A percentile compares a stretch with the other conserved stretches of the same genome.
These are phyloP conservation scores for Clarias laeviceps DNA, from an alignment of 2,797 vertebrate species.

Conservation along the genomic window DNA sequence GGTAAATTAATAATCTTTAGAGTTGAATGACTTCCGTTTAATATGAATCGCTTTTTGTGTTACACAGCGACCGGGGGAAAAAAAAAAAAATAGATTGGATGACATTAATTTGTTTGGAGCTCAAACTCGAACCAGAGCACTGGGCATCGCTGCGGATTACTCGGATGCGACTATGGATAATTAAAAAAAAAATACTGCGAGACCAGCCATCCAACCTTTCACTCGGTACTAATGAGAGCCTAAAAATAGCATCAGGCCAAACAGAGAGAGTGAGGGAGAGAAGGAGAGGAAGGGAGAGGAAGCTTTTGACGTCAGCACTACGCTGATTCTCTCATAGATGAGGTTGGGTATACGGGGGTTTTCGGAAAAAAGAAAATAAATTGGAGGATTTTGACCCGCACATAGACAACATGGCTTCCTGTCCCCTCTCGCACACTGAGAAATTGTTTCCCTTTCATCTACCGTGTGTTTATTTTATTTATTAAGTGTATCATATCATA, in stretches of 20 bases:
- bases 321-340: constrained; percentile 22
- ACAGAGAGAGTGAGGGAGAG: constrained; percentile 13
- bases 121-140: not conserved
- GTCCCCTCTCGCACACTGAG: not conserved
- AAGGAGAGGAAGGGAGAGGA: constrained; percentile 48
- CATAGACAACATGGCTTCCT: not conserved
- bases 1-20: not conserved
- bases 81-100: not conserved
- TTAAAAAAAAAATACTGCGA: constrained; percentile 37
- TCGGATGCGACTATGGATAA: constrained; percentile 39
- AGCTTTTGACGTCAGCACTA: constrained; percentile 47
- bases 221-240: constrained; percentile 49
- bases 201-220: constrained; percentile 34
- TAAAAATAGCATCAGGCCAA: constrained; percentile 73
- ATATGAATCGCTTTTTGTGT: constrained; percentile 1
- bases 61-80: not conserved
- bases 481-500: constrained; percentile 5
- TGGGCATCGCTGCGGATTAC: constrained; percentile 31
- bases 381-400: not conserved
- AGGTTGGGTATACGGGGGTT: constrained; percentile 11
- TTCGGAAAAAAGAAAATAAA: not conserved
- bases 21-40: constrained; percentile 1
- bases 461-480: not conserved
- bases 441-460: not conserved
- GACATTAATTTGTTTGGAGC: not conserved